Base-by-base conservation (phyloP, 1,140 invertebrate species). In the Anastrepha obliqua region DNA sequence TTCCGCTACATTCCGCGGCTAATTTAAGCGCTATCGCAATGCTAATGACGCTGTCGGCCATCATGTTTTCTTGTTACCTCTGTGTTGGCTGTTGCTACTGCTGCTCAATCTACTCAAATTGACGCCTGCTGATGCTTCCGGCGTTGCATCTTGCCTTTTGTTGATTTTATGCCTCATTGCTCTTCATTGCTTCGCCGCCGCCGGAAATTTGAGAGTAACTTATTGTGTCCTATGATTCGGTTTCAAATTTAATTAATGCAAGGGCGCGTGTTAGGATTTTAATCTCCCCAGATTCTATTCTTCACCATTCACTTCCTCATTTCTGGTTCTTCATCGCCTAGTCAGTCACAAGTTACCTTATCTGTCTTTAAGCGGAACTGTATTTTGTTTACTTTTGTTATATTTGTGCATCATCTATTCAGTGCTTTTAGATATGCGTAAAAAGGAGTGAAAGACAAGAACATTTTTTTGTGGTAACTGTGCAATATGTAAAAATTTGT, bases 11-110 rank as follows among this genome's bases (percentile, higher is more conserved):
- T 74, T 74, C 39, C 58, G 51, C 58, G 81, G 81, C 58, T 85
- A 85, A 85, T 85, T 85, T 85, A 85, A 47, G 47, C 67, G 67
- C 42, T 74, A 42, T 74, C 67, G 44, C 42, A 74, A 74, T 74
- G 67, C 81, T 85, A 85, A 85, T 85, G 81, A 85, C 81, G 17
- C 81, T 42, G 81, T 85, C 81, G 81, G 81, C 81, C 81, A 85
- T 58, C 81, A 58, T n/a, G 81, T 85, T 85, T 85, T 55, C 47
- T 85, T 20, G 17, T 85, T 85, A 3, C 11, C 81, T 13, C 3
- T 8, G 8, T 17, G 7, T 11, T 81, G 29, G 64, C 29, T 13
- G 64, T 9, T 67, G n/a, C 29, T 20, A 3, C 64, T 67, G 64
- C 20, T 11, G 64, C 11, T 74, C 13, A 6, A 15, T 74, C 39